Evolutionary conservation across 1,140 invertebrate species (phyloP).

Genomic region (Eupristina koningsbergeri): DNA sequence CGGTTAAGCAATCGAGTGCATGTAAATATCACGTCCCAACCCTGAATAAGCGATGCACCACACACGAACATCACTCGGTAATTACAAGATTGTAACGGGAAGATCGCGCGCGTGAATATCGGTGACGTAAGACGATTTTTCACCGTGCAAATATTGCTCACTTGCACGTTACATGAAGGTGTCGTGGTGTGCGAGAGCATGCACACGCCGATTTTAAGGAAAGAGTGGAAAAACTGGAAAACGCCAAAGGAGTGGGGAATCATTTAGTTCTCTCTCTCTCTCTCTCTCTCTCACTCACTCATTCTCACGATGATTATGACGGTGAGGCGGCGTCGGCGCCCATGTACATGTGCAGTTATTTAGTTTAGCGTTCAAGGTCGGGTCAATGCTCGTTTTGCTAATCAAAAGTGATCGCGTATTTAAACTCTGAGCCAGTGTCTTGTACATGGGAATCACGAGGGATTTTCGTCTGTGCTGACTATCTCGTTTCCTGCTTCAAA

Average conservation of each 20-base stretch:
- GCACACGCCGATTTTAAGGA: too few species aligned
- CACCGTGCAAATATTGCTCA: neutral
- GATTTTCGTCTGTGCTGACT: neutral
- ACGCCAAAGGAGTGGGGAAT: too few species aligned
- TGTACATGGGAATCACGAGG: neutral
- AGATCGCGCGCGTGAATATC: neutral
- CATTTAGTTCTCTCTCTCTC: too few species aligned
- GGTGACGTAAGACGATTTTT: neutral
- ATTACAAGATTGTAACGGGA: neutral
- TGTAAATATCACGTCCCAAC: neutral
- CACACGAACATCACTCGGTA: neutral
- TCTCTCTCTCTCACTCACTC: too few species aligned
- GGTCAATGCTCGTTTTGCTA: conserved; percentile 9
- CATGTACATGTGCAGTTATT: neutral
- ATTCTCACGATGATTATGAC: neutral
- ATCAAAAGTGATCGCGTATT: neutral
- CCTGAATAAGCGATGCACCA: neutral
- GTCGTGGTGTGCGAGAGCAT: too few species aligned
- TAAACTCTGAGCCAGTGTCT: neutral
- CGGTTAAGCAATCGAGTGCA: too few species aligned
- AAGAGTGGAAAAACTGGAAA: too few species aligned
- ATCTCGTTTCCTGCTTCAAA: conserved; percentile 5
- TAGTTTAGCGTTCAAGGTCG: conserved; percentile 37
- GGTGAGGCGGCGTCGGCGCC: neutral
- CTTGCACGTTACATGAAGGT: neutral